Evolutionary conservation across 2,888 invertebrate species (phyloP).

Genomic region (Parnassius orleans): DNA sequence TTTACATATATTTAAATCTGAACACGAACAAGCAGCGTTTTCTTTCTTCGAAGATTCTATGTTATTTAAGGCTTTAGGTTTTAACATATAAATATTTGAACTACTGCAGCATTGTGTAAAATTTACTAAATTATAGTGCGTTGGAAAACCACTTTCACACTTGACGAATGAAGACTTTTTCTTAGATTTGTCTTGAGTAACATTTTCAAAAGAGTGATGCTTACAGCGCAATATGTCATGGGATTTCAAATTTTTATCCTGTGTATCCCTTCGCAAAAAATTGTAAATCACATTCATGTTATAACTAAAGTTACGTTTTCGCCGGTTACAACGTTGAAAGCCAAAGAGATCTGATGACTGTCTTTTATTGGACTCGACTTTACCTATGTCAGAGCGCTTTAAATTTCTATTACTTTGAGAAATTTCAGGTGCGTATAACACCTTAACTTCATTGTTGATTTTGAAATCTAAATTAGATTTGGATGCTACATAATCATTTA

Average conservation of each 20-base stretch:
- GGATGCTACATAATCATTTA: slow-evolving; percentile 2
- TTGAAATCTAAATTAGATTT: not conserved
- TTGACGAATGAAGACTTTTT: slow-evolving; percentile 19
- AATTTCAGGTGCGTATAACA: slow-evolving; percentile 18
- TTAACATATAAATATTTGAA: slow-evolving; percentile 23
- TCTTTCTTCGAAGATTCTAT: slow-evolving; percentile 1
- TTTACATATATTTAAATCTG: slow-evolving; percentile 15
- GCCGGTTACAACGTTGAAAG: slow-evolving; percentile 17
- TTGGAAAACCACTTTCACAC: slow-evolving; percentile 7
- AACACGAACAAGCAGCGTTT: not conserved
- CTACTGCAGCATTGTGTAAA: slow-evolving; percentile 15
- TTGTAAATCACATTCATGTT: slow-evolving; percentile 25
- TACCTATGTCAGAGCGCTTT: slow-evolving; percentile 1
- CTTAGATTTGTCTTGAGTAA: slow-evolving; percentile 13
- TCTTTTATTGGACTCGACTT: slow-evolving; percentile 5
- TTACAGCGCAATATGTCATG: slow-evolving; percentile 20
- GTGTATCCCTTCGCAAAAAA: slow-evolving; percentile 17
- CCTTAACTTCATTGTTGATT: slow-evolving; percentile 14
- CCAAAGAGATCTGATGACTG: slow-evolving; percentile 18
- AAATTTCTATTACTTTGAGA: slow-evolving; percentile 6
- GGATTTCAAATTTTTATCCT: slow-evolving; percentile 5
- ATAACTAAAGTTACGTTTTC: slow-evolving; percentile 21
- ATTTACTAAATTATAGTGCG: slow-evolving; percentile 24
- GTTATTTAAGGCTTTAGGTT: slow-evolving; percentile 14
- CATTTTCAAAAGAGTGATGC: slow-evolving; percentile 21